Evolutionary conservation across 1,140 invertebrate species (phyloP), one percentile per base, ranked within the genome.

Genomic region (Leptinotarsa defecta): DNA sequence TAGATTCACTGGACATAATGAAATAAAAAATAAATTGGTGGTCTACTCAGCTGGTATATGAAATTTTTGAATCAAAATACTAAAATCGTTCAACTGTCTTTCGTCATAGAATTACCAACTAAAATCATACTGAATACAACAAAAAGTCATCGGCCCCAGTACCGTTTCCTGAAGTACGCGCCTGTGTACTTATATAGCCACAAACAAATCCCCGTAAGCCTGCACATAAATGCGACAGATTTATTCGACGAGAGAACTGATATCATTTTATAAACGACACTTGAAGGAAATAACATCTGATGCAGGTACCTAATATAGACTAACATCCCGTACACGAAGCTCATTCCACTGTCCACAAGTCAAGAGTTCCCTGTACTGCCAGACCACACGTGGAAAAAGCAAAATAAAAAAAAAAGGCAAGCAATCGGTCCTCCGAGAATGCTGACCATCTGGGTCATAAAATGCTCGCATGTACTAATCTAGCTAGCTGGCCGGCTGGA

Each of bases 371-470:
- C 52, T 57, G 17, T 57, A 34, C 34, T 48, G 34, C 43, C 67
- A 68, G 67, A 68, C 67, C 67, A 68, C 67, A 68, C 67, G 67
- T 68, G 70, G 49, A 71, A 61, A 71, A 15, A 48, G 24, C 70
- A 57, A 71, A 71, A 71, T n/a, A 49, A 49, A 68, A 48, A 43
- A 43, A 68, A 68, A 68, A 19, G 19, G 43, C n/a, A 68, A n/a
- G n/a, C 24, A 43, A 68, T 68, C 67, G 67, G 67, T 68, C 34
- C 67, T 34, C 19, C 43, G 67, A 68, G 67, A 68, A 68, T 68
- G 67, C 67, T 68, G 67, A 68, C 67, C 67, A 68, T 68, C 43
- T 68, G 67, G 67, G 67, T 34, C 43, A 68, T 68, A 68, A 68
- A 68, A 68, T 68, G 43, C 67, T 68, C 24, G 24, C 34, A 19